These are phyloP conservation scores for Polyommatus icarus DNA, from an alignment of 2,888 invertebrate genomes.

Conservation along the genomic window DNA sequence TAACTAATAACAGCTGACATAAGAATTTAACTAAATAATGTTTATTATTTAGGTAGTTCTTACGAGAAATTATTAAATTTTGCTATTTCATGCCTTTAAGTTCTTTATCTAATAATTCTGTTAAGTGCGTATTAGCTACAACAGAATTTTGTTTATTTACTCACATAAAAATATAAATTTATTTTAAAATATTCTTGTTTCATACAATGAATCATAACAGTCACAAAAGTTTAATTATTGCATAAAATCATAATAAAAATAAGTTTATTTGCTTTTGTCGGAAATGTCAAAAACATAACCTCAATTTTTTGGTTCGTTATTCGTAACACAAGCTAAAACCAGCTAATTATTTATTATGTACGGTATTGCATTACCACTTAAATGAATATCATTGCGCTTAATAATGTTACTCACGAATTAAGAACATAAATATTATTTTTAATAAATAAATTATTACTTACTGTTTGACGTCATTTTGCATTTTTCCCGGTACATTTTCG, in stretches of 20 bases:
- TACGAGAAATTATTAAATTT: not conserved
- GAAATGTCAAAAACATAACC: not conserved
- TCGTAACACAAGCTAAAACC: too few relatives aligned
- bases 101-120: not conserved
- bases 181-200: too few relatives aligned
- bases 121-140: not conserved
- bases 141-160: not conserved
- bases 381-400: not conserved
- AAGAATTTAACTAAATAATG: too few relatives aligned
- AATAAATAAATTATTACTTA: slow-evolving; percentile 48
- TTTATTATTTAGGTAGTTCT: too few relatives aligned
- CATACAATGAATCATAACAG: not conserved
- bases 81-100: not conserved
- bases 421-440: not conserved
- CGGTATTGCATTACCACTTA: not conserved
- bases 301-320: not conserved
- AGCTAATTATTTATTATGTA: too few relatives aligned
- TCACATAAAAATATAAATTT: not conserved
- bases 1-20: too few relatives aligned
- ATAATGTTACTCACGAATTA: not conserved
- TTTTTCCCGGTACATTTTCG: slow-evolving; percentile 61
- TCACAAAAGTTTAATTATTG: not conserved
- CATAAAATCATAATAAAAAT: not conserved
- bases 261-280: not conserved
- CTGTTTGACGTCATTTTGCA: slow-evolving; percentile 59